These are phyloP conservation scores for Diachasma alloeum DNA, from an alignment of 1,140 invertebrate species.

Conservation along the genomic window DNA sequence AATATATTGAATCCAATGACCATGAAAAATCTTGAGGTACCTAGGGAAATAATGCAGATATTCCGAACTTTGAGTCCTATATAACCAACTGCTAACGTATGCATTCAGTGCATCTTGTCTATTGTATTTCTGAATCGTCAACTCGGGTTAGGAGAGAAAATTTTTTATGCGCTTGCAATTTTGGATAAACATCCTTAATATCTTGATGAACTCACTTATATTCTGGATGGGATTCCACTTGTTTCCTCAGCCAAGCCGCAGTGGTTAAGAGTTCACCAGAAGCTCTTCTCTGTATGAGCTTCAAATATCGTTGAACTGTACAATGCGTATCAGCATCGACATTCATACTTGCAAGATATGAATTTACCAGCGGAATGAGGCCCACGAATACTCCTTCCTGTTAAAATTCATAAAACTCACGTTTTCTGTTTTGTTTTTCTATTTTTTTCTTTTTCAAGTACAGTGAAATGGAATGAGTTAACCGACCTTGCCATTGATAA, in stretches of 20 bases:
- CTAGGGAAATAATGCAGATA: no score
- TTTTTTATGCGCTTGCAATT: no score
- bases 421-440: no score
- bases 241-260: constrained; percentile 91
- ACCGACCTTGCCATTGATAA: constrained; percentile 94
- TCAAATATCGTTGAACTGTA: constrained; percentile 96
- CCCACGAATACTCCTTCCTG: constrained; percentile 90
- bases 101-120: no score
- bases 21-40: background rate
- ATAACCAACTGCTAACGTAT: no score
- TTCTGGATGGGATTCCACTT: constrained; percentile 86
- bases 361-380: constrained; percentile 91
- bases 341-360: constrained; percentile 92
- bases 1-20: background rate
- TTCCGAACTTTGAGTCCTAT: no score
- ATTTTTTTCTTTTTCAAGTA: no score
- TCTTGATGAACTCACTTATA: constrained; percentile 88
- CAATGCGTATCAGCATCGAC: constrained; percentile 97
- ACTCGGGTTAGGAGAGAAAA: no score
- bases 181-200: no score
- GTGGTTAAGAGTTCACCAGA: constrained; percentile 87
- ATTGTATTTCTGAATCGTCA: no score
- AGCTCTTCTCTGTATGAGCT: constrained; percentile 90
- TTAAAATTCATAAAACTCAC: constrained; percentile 2
- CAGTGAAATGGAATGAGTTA: constrained; percentile 22